Conservation (phyloP, 2,113 vertebrate genomes). For the Protobothrops mucrosquamatus region DNA sequence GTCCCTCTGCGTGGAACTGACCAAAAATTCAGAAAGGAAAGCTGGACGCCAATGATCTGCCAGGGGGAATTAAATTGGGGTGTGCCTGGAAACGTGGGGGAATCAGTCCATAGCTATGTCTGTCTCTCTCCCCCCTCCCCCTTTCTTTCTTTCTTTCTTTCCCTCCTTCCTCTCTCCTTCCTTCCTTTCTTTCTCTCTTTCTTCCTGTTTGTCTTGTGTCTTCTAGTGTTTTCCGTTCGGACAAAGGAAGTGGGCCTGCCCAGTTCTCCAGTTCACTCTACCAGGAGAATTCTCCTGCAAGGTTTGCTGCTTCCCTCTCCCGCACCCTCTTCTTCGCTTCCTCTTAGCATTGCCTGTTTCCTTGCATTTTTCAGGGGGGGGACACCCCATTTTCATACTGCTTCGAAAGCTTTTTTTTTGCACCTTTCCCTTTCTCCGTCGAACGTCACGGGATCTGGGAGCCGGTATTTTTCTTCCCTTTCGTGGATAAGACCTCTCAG, state of each 20-base stretch:
- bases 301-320: conserved; percentile 55
- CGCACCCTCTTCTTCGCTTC: conserved; percentile 20
- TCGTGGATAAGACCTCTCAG: too few species aligned
- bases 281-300: conserved; percentile 65
- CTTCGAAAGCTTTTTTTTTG: conserved; percentile 16
- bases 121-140: conserved; percentile 38
- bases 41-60: neutral
- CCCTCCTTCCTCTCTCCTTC: neutral
- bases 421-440: conserved; percentile 15
- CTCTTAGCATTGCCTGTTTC: conserved; percentile 23
- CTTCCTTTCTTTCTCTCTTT: conserved; percentile 46
- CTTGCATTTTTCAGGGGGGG: neutral
- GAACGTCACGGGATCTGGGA: neutral
- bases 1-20: neutral
- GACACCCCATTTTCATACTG: conserved; percentile 20
- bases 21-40: neutral
- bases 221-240: conserved; percentile 67
- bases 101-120: conserved; percentile 49
- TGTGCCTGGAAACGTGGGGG: conserved; percentile 26
- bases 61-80: neutral
- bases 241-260: conserved; percentile 64
- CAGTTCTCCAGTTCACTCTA: conserved; percentile 56
- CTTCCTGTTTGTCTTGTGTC: conserved; percentile 69
- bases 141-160: neutral
- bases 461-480: neutral